These are phyloP conservation scores for Lasioglossum malachurum DNA, from an alignment of 2,888 invertebrate species.

Conservation along the genomic window DNA sequence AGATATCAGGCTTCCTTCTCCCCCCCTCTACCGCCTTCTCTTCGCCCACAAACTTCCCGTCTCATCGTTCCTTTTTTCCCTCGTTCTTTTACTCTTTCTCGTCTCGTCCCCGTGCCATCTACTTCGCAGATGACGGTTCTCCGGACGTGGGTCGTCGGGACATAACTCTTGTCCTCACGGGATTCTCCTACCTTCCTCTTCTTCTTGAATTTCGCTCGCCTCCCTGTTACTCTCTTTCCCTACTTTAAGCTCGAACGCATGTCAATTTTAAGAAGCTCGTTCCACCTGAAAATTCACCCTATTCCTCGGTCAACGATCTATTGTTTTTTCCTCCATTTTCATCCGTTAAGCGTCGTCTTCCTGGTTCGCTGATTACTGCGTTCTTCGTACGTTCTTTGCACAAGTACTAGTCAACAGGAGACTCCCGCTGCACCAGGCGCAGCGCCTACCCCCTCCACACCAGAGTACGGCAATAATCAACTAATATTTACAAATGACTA, in stretches of 20 bases:
- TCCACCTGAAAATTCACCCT: not conserved
- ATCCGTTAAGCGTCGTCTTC: not conserved
- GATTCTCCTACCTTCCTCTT: conserved; percentile 5
- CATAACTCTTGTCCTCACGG: conserved; percentile 21
- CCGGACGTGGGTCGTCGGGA: conserved; percentile 7
- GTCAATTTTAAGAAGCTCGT: not conserved
- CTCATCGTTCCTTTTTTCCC: conserved; percentile 37
- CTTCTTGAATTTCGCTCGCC: not conserved
- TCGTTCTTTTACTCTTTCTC: conserved; percentile 41
- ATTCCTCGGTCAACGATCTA: not conserved
- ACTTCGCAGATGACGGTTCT: conserved; percentile 47
- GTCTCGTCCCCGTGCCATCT: conserved; percentile 32
- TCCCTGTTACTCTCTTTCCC: not conserved
- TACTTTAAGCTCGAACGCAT: not conserved
- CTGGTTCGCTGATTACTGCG: not conserved
- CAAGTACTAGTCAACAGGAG: too few species aligned
- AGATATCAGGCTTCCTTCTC: conserved; percentile 62
- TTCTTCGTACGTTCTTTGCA: too few species aligned
- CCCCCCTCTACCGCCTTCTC: conserved; percentile 36
- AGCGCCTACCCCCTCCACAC: too few species aligned
- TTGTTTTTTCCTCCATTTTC: not conserved
- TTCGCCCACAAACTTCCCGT: conserved; percentile 28
- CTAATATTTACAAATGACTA: too few species aligned
- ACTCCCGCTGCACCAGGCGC: too few species aligned
- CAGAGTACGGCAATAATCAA: too few species aligned